A percentile compares a stretch with the other conserved stretches of the same genome.
These are phyloP conservation scores for Artibeus jamaicensis DNA, from an alignment of 2,797 vertebrate species.

Conservation along the genomic window DNA sequence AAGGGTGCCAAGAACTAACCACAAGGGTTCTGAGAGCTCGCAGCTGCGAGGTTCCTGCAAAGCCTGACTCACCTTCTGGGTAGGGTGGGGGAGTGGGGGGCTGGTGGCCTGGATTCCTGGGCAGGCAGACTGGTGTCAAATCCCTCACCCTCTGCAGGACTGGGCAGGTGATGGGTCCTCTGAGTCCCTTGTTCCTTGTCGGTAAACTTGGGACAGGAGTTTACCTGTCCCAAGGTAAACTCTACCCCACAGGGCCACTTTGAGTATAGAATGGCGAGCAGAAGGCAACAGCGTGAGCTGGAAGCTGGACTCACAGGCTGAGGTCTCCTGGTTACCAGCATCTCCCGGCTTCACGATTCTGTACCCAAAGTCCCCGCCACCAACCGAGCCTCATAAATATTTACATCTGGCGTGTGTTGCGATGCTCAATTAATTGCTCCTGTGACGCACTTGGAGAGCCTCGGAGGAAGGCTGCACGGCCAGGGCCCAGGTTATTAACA, in stretches of 20 bases:
- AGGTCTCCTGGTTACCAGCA: not conserved
- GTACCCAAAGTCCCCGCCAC: not conserved
- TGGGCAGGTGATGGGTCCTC: not conserved
- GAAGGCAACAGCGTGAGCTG: not conserved
- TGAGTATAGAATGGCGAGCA: not conserved
- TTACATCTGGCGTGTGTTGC: conserved; percentile 31
- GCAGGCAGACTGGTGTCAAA: not conserved
- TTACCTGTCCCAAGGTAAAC: too few relatives aligned
- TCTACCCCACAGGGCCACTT: not conserved
- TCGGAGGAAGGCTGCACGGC: conserved; percentile 40
- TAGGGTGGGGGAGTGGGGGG: accelerated
- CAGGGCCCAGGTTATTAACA: not conserved
- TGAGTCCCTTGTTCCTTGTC: not conserved
- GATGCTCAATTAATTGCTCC: conserved; percentile 70
- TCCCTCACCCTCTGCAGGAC: accelerated
- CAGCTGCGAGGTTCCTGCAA: not conserved
- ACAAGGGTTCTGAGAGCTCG: accelerated
- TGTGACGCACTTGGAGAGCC: conserved; percentile 57
- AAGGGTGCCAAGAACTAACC: not conserved
- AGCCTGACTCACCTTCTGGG: not conserved
- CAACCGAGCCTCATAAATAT: conserved; percentile 66
- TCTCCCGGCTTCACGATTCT: not conserved
- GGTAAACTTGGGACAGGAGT: not conserved
- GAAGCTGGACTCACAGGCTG: not conserved
- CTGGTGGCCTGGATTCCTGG: not conserved